A percentile compares a stretch with the other conserved stretches of the same genome.
Conservation (phyloP, 2,113 vertebrate species). For the Entomyzon cyanotis region DNA sequence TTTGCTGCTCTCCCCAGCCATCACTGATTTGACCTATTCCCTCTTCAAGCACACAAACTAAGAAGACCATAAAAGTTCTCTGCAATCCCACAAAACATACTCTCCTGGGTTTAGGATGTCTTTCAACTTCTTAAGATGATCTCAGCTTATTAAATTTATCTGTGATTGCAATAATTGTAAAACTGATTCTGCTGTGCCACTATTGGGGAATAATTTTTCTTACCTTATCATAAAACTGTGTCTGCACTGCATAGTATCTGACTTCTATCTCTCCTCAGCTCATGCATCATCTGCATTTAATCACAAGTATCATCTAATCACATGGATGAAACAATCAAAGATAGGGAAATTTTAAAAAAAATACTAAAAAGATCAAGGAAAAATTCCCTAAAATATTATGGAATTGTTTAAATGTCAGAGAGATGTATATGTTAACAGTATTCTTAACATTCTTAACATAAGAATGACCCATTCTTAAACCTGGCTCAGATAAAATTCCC, state of each 20-base stretch:
- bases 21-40: not conserved
- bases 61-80: not conserved
- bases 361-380: not conserved
- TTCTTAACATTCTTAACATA: no score
- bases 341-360: not conserved
- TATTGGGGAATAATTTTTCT: not conserved
- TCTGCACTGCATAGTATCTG: not conserved
- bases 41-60: not conserved
- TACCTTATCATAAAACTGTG: not conserved
- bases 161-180: not conserved
- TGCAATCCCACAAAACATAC: not conserved
- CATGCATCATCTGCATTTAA: not conserved
- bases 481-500: not conserved
- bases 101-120: not conserved
- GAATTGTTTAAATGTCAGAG: slow-evolving; percentile 12
- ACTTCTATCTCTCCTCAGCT: not conserved
- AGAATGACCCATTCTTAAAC: slow-evolving; percentile 6
- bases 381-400: not conserved
- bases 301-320: not conserved
- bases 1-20: not conserved
- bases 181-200: not conserved
- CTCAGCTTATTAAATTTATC: not conserved
- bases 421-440: not conserved
- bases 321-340: not conserved
- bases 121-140: not conserved